These are phyloP conservation scores for Lutraria rhynchaena DNA, from an alignment of 1,140 invertebrate species.

Conservation along the genomic window DNA sequence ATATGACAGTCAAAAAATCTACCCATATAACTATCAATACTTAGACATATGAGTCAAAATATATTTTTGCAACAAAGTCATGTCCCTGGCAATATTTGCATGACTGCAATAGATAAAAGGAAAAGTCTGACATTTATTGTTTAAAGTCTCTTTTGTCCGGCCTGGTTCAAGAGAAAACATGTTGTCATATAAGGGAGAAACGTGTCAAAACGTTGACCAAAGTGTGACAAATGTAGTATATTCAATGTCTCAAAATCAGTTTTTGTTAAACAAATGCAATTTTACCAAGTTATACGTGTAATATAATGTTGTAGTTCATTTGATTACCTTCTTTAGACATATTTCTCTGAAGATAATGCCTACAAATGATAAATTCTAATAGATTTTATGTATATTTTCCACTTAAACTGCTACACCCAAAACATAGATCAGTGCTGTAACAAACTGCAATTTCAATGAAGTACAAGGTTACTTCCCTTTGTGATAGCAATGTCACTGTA, in stretches of 20 bases:
- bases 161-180: neutral
- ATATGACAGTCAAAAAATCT: too few species aligned
- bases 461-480: conserved; percentile 3
- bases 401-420: neutral
- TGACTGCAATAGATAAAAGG: neutral
- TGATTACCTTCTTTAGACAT: neutral
- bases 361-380: neutral
- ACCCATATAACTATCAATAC: too few species aligned
- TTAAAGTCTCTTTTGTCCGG: neutral
- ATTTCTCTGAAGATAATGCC: neutral
- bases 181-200: neutral
- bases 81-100: neutral
- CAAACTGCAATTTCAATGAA: neutral
- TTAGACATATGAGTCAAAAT: neutral
- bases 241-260: neutral
- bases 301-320: neutral
- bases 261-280: neutral
- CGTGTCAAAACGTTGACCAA: neutral
- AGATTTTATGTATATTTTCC: conserved; percentile 4
- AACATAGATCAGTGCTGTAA: neutral
- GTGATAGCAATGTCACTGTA: too few species aligned
- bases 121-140: neutral
- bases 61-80: conserved; percentile 2
- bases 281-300: neutral
- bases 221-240: neutral